These are phyloP conservation scores for Siderastrea radians DNA, from an alignment of 92 coral and sea anemone genomes.

Conservation along the genomic window DNA sequence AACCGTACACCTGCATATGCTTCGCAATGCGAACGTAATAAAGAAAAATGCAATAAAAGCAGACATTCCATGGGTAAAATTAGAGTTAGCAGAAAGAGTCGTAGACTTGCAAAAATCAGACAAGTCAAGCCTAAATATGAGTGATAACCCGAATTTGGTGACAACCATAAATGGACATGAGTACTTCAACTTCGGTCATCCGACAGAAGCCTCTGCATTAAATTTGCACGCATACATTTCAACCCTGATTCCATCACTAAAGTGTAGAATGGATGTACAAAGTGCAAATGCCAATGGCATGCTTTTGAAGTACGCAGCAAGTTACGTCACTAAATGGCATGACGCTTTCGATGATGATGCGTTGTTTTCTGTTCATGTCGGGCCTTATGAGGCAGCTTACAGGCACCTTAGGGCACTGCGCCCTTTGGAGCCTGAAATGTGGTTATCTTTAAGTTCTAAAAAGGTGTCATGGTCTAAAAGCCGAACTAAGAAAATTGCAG, in stretches of 20 bases:
- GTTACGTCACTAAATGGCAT: constrained; percentile 51
- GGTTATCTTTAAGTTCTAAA: constrained; percentile 17
- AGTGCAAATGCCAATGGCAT: constrained; percentile 18
- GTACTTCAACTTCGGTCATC: no score
- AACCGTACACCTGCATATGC: constrained; percentile 54
- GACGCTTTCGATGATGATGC: constrained; percentile 33
- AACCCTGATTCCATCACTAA: no score
- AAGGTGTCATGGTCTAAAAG: constrained; percentile 9
- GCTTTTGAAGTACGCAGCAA: constrained; percentile 36
- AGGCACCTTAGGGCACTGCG: background rate
- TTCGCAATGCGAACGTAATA: constrained; percentile 13
- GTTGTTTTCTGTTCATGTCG: constrained; percentile 14
- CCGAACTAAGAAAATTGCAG: constrained; percentile 12
- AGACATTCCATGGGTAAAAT: constrained; percentile 33
- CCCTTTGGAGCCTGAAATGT: constrained; percentile 39
- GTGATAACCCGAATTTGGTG: no score
- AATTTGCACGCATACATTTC: no score
- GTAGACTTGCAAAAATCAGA: background rate
- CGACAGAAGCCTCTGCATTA: no score
- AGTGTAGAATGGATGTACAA: no score
- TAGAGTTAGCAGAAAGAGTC: background rate
- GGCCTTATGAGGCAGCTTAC: constrained; percentile 36
- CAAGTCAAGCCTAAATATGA: background rate
- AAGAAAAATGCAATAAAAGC: constrained; percentile 19
- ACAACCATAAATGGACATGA: no score